Conservation (phyloP, 2,113 vertebrate genomes). For the Crotalus viridis region DNA sequence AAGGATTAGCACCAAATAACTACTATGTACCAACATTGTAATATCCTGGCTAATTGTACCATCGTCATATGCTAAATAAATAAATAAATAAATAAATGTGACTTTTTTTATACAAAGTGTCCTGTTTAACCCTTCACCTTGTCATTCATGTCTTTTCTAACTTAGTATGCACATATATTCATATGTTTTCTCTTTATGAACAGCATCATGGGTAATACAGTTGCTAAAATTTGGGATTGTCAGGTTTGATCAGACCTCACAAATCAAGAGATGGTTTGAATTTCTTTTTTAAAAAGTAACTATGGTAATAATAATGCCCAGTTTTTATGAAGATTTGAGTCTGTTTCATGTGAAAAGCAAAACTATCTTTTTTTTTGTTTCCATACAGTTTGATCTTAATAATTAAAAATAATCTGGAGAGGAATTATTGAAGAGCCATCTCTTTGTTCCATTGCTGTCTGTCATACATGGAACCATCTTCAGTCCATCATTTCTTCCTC, state of each 20-base stretch:
- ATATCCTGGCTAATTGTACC: not conserved
- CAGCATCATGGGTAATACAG: constrained; percentile 59
- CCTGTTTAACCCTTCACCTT: not conserved
- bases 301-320: constrained; percentile 71
- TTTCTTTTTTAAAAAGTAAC: constrained; percentile 53
- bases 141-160: constrained; percentile 38
- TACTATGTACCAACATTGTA: not conserved
- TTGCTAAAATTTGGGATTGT: constrained; percentile 65
- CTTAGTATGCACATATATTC: not conserved
- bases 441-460: not conserved
- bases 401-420: not conserved
- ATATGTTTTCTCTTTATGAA: constrained; percentile 10
- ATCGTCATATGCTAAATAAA: not conserved
- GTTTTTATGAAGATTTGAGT: constrained; percentile 59
- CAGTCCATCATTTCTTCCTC: not conserved
- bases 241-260: constrained; percentile 68
- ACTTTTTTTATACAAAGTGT: not conserved
- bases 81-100: not conserved
- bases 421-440: not conserved
- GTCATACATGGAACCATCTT: not conserved
- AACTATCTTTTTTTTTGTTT: constrained; percentile 44
- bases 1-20: not conserved
- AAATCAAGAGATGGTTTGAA: constrained; percentile 75
- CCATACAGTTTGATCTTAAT: constrained; percentile 26
- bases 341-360: constrained; percentile 47